Percentiles rank a stretch among this genome's conserved stretches.
Evolutionary conservation across 2,113 vertebrate genomes (phyloP).

Genomic region (Anser brachyrhynchus): DNA sequence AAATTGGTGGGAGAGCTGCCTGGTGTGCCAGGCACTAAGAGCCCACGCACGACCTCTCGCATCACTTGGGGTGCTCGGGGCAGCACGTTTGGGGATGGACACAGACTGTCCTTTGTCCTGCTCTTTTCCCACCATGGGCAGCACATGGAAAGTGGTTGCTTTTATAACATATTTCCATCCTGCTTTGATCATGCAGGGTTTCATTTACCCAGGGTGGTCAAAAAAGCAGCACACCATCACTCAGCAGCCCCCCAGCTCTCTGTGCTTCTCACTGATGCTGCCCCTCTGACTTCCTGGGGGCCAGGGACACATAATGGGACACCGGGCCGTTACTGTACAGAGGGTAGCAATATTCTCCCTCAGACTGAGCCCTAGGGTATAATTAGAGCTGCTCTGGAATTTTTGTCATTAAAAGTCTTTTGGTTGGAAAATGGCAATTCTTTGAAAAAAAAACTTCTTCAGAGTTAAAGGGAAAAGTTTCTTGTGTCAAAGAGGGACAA

Average conservation of each 20-base stretch:
- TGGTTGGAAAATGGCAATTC: conserved; percentile 21
- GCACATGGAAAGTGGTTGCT: background rate
- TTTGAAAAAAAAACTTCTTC: background rate
- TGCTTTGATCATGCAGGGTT: fast-evolving
- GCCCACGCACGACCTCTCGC: background rate
- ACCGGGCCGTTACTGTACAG: background rate
- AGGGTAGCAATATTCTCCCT: background rate
- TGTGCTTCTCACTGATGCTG: background rate
- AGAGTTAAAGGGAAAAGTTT: background rate
- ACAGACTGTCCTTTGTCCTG: background rate
- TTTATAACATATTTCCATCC: background rate
- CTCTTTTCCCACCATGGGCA: background rate
- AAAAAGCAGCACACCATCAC: background rate
- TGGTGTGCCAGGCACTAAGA: background rate
- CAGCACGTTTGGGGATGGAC: background rate
- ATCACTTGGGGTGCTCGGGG: background rate
- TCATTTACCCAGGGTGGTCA: background rate
- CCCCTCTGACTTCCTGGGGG: background rate
- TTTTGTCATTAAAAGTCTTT: conserved; percentile 15
- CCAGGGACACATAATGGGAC: background rate
- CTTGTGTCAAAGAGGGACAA: background rate
- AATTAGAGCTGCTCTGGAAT: conserved; percentile 50
- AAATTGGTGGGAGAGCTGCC: conserved; percentile 30
- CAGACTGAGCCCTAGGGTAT: background rate
- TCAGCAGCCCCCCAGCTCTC: background rate